phyloP scores from a whole-genome alignment of 2,113 vertebrate species.

The Lophura nycthemera region DNA sequence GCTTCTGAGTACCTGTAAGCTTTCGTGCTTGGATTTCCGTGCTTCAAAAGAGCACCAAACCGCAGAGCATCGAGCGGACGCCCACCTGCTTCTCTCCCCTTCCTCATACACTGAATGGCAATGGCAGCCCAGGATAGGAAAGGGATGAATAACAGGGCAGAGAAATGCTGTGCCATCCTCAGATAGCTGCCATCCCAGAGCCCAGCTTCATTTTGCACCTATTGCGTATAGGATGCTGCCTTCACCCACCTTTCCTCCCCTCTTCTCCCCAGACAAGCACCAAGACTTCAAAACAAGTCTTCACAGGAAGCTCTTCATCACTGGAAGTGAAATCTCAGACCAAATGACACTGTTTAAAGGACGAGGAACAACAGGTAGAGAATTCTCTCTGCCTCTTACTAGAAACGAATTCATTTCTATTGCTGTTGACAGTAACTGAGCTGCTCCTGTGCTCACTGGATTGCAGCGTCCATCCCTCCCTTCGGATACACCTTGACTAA shows the following conservation, averaged over 20 bases:
- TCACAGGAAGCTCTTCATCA: not conserved
- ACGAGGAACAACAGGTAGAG: not conserved
- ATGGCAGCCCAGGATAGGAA: not conserved
- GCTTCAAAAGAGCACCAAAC: not conserved
- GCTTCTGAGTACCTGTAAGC: not conserved
- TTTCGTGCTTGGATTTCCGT: not conserved
- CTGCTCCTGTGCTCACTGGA: not conserved
- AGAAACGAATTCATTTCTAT: conserved; percentile 23
- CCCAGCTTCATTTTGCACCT: not conserved
- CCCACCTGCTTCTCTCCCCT: not conserved
- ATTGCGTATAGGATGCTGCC: not conserved
- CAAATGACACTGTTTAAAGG: not conserved
- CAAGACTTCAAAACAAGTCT: not conserved
- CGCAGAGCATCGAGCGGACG: not conserved
- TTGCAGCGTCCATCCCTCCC: not conserved
- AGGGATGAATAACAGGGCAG: not conserved
- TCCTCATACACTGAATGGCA: fast-evolving
- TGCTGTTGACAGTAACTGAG: not conserved
- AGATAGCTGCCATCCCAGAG: not conserved
- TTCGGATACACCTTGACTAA: conserved; percentile 55
- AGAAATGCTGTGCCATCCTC: not conserved
- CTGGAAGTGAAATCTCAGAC: not conserved
- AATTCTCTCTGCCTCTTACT: not conserved
- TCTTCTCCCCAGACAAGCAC: not conserved
- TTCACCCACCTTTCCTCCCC: not conserved